Evolutionary conservation across 2,888 invertebrate genomes (phyloP).

Genomic region (Aphidoletes aphidimyza): DNA sequence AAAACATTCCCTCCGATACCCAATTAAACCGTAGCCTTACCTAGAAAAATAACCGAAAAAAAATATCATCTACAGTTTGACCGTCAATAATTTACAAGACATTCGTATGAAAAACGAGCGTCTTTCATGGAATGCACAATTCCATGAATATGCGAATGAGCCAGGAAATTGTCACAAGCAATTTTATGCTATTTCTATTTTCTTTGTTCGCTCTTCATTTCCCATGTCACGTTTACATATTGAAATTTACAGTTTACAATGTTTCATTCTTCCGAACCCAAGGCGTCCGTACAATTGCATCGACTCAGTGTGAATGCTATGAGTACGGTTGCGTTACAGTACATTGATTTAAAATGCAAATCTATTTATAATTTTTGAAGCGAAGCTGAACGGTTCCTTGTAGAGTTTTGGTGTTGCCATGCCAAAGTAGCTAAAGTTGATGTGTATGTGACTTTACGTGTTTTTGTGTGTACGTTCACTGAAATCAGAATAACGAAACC

Average conservation of each 20-base stretch:
- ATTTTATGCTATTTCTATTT: background rate
- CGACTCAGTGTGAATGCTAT: no score
- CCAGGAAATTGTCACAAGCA: background rate
- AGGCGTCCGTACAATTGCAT: no score
- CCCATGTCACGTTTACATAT: background rate
- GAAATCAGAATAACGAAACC: background rate
- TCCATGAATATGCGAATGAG: background rate
- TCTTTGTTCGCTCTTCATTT: background rate
- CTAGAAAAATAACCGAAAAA: background rate
- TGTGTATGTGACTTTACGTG: background rate
- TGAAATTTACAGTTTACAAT: background rate
- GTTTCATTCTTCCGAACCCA: background rate
- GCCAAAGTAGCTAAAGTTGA: no score
- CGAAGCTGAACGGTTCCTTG: background rate
- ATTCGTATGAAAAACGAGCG: background rate
- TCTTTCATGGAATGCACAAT: background rate
- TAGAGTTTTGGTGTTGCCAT: background rate
- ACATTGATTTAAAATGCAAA: background rate
- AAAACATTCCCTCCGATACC: background rate
- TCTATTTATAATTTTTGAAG: background rate
- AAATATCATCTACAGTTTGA: background rate
- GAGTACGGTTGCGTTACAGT: background rate
- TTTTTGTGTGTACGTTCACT: background rate
- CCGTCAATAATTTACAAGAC: constrained; percentile 22
- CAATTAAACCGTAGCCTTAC: background rate